Base-by-base conservation (phyloP, 1,140 invertebrate genomes). In the Drosophila ananassae region DNA sequence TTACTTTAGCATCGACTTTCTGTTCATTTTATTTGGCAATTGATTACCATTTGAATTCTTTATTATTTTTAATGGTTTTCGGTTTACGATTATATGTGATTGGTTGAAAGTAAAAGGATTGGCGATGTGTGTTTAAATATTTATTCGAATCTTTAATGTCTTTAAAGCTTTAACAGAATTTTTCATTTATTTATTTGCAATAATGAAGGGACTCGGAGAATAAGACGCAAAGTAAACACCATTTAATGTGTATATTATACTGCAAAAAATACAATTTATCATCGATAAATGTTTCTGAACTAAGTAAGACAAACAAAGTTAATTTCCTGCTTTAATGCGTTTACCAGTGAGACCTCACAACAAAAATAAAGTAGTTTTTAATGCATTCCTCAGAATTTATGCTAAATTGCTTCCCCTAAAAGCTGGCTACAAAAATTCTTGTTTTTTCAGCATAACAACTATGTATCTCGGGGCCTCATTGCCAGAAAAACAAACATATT, bases 1-100 rank as follows among this genome's bases (percentile, higher is more conserved):
- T 67, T 12, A 68, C 63, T 69, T 69, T 56, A 24, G 62, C 17
- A 17, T 4, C 12, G 61, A 24, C 25, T 67, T 39, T n/a, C 24
- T n/a, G 25, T 10, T 13, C 52, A 44, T 44, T 69, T 71, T 71
- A 57, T 69, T n/a, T 13, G 52, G 25, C 67, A 71, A 69, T 69
- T 71, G 66, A 69, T 69, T 69, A 25, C 51, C 52, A 69, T 56
- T 69, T 69, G 64, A 69, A 69, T 69, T 69, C 44, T 71, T 71
- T 71, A 71, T 71, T 71, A 69, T 71, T 71, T 71, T 71, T 71
- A 71, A 71, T 71, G 64, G 44, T 44, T 32, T 13, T 54, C 21
- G 51, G 50, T 68, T 71, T 71, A 69, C 51, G 52, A 37, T 48
- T 34, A 22, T 69, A 50, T 52, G 66, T 69, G 66, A 69, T 69